Evolutionary conservation across 2,797 vertebrate species (phyloP).

Genomic region (Hemibagrus guttatus): DNA sequence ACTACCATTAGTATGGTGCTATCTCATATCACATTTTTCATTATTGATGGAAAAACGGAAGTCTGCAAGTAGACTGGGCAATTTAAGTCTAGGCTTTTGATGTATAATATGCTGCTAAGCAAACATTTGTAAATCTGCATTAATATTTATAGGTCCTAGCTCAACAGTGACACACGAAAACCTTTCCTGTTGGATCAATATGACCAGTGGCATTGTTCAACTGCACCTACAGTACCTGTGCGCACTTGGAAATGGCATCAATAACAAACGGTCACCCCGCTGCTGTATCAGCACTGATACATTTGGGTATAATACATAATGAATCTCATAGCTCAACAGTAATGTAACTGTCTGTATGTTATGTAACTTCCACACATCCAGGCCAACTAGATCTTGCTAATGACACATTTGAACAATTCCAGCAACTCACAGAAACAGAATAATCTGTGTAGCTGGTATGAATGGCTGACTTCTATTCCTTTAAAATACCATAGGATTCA

Average conservation of each 20-base stretch:
- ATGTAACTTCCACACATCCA: neutral
- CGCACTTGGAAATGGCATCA: neutral
- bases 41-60: neutral
- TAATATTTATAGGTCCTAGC: neutral
- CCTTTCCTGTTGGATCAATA: neutral
- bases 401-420: neutral
- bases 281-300: neutral
- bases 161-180: neutral
- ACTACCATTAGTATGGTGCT: neutral
- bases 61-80: neutral
- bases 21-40: neutral
- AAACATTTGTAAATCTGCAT: constrained; percentile 2
- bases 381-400: neutral
- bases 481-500: neutral
- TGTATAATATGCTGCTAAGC: neutral
- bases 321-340: neutral
- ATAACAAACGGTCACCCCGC: neutral
- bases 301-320: neutral
- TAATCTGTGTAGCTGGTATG: neutral
- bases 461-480: neutral
- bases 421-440: neutral
- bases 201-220: no score
- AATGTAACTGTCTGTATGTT: neutral
- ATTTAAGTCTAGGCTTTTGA: neutral
- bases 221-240: no score